Evolutionary conservation across 2,113 vertebrate genomes (phyloP).

Genomic region (Hucho hucho): DNA sequence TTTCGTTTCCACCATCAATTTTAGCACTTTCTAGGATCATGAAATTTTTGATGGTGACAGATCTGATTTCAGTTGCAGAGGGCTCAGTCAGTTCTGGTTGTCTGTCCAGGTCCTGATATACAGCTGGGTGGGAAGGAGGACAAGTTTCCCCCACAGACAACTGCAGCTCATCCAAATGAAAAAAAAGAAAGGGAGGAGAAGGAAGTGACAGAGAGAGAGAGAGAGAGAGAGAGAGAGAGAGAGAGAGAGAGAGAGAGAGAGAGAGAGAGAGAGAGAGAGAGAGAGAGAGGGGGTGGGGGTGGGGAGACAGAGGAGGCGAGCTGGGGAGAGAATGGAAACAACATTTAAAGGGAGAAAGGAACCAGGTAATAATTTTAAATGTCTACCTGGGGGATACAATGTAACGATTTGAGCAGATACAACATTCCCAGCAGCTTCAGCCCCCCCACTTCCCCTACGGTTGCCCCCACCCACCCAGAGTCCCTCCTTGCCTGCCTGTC

Average conservation of each 20-base stretch:
- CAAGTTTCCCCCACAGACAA: neutral
- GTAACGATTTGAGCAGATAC: conserved; percentile 83
- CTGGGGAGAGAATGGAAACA: conserved; percentile 71
- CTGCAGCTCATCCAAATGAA: conserved; percentile 24
- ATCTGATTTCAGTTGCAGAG: conserved; percentile 2
- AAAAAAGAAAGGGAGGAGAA: conserved; percentile 2
- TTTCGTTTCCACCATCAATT: conserved; percentile 22
- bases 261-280: conserved; percentile 27
- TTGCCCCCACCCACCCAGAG: conserved; percentile 20
- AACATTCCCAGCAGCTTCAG: conserved; percentile 63
- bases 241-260: conserved; percentile 26
- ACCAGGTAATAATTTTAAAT: conserved; percentile 84
- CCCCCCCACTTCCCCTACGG: neutral
- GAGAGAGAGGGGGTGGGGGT: neutral
- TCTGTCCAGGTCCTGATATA: neutral
- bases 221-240: conserved; percentile 6
- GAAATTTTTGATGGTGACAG: conserved; percentile 24
- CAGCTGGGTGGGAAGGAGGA: neutral
- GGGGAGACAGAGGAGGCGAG: conserved; percentile 11
- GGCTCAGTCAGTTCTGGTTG: neutral
- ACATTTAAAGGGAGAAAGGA: conserved; percentile 74
- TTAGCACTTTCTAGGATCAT: conserved; percentile 23
- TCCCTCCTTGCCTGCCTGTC: conserved; percentile 58
- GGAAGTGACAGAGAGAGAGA: neutral
- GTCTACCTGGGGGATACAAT: conserved; percentile 69